A percentile compares a stretch with the other conserved stretches of the same genome.
Conservation (phyloP, 2,113 vertebrate genomes). For the Hyperopisus bebe region DNA sequence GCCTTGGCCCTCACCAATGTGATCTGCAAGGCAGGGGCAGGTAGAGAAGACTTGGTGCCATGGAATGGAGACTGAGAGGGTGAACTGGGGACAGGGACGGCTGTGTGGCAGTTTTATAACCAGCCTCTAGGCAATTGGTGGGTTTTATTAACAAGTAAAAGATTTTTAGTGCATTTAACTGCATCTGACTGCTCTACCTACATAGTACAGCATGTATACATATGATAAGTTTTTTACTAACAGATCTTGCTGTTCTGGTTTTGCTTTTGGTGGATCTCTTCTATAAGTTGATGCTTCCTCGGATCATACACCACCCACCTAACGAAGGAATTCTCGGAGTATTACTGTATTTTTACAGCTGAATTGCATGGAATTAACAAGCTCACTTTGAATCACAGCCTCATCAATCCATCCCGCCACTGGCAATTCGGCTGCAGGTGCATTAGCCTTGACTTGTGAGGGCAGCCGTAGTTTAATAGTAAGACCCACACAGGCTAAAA, state of each 20-base stretch:
- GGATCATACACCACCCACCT: background rate
- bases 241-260: background rate
- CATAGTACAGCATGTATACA: background rate
- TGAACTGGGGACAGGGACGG: background rate
- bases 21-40: background rate
- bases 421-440: background rate
- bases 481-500: background rate
- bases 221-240: background rate
- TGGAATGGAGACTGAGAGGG: background rate
- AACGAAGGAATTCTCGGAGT: background rate
- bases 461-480: background rate
- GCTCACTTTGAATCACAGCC: background rate
- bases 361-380: background rate
- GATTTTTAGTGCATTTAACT: background rate
- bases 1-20: background rate
- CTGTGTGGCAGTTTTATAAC: background rate
- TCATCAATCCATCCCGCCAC: background rate
- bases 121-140: background rate
- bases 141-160: constrained; percentile 6
- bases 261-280: background rate
- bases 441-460: background rate
- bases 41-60: background rate
- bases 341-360: background rate
- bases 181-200: background rate
- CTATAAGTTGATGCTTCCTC: background rate